Percentiles rank a stretch among this genome's conserved stretches.
These are phyloP conservation scores for Paramisgurnus dabryanus DNA, from an alignment of 2,113 vertebrate species.

Conservation along the genomic window DNA sequence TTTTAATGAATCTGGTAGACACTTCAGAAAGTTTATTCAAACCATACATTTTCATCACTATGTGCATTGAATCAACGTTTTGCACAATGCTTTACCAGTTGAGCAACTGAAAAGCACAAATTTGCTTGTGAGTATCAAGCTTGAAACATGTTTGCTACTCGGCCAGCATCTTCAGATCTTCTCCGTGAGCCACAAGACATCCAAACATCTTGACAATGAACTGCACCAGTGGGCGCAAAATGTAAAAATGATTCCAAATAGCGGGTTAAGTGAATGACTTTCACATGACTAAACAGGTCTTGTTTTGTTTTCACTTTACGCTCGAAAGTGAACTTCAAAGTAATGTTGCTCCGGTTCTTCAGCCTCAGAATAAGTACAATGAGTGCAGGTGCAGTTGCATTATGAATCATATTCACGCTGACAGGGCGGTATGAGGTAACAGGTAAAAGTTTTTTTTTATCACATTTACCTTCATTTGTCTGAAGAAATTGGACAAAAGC, in stretches of 20 bases:
- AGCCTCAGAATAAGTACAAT: constrained; percentile 34
- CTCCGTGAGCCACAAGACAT: neutral
- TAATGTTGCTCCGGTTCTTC: constrained; percentile 23
- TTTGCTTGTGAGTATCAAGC: neutral
- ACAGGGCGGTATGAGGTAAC: constrained; percentile 39
- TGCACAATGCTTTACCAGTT: no score
- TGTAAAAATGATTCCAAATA: constrained; percentile 8
- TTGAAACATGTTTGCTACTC: neutral
- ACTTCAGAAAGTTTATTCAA: no score
- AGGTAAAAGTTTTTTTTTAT: constrained; percentile 17
- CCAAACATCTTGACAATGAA: constrained; percentile 6
- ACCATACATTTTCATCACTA: no score
- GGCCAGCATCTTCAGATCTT: constrained; percentile 4
- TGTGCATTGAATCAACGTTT: no score
- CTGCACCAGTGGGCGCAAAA: neutral
- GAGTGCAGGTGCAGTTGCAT: constrained; percentile 38
- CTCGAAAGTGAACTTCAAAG: constrained; percentile 30
- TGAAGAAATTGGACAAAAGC: constrained; percentile 22
- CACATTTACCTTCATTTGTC: constrained; percentile 36
- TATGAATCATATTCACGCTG: constrained; percentile 39
- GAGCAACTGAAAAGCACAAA: no score
- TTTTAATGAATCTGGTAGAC: no score
- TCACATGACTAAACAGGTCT: constrained; percentile 39
- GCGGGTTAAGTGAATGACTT: constrained; percentile 17
- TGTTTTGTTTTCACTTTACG: constrained; percentile 22